These are phyloP conservation scores for Cynoglossus semilaevis DNA, from an alignment of 2,113 vertebrate species.

Conservation along the genomic window DNA sequence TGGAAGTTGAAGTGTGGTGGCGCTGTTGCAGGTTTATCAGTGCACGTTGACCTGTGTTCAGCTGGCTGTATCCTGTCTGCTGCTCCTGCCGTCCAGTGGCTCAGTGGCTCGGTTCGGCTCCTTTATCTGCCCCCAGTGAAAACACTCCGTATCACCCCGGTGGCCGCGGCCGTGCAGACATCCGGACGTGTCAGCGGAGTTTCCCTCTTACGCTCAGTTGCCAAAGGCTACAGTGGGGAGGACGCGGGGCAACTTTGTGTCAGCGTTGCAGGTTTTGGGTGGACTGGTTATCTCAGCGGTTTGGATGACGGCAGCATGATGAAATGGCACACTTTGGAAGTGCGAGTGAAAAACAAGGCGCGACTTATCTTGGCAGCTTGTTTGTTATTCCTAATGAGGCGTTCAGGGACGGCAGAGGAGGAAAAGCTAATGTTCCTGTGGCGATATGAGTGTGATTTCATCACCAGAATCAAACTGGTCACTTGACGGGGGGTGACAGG, in stretches of 20 bases:
- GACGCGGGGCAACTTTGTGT: slow-evolving; percentile 12
- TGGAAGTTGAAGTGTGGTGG: slow-evolving; percentile 32
- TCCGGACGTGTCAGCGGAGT: slow-evolving; percentile 35
- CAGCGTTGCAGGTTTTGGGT: slow-evolving; percentile 7
- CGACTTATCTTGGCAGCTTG: slow-evolving; percentile 53
- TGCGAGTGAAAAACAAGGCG: slow-evolving; percentile 27
- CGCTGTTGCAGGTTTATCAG: slow-evolving; percentile 39
- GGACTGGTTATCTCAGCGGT: slow-evolving; percentile 23
- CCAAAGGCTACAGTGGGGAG: slow-evolving; percentile 32
- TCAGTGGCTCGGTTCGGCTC: slow-evolving; percentile 5
- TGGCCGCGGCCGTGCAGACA: slow-evolving; percentile 41
- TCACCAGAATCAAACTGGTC: slow-evolving; percentile 37
- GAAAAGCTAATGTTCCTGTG: slow-evolving; percentile 28
- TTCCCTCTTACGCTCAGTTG: slow-evolving; percentile 47
- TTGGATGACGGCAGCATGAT: slow-evolving; percentile 28
- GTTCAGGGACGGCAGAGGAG: slow-evolving; percentile 16
- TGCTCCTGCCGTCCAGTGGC: slow-evolving; percentile 16
- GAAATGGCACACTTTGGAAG: slow-evolving; percentile 30
- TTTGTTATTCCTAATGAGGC: slow-evolving; percentile 60
- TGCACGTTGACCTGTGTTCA: slow-evolving; percentile 38
- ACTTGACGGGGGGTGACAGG: slow-evolving; percentile 33
- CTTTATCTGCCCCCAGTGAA: slow-evolving; percentile 56
- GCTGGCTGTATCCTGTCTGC: slow-evolving; percentile 45
- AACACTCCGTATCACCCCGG: slow-evolving; percentile 53
- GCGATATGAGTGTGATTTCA: slow-evolving; percentile 31